Percentiles rank a stretch among this genome's conserved stretches.
Evolutionary conservation across 2,888 invertebrate species (phyloP).

Genomic region (Calameuta idolon): DNA sequence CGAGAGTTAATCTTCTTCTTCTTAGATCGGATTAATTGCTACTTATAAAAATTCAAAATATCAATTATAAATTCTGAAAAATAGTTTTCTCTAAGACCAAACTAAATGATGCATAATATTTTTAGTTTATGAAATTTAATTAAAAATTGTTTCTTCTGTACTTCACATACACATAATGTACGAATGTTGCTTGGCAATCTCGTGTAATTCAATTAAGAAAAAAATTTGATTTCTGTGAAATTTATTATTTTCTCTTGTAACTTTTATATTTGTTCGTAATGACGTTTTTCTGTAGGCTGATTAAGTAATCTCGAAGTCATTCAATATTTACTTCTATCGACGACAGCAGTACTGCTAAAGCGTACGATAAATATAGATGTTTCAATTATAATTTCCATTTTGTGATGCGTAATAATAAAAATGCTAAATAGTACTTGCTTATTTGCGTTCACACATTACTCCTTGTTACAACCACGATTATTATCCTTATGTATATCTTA

Average conservation of each 20-base stretch:
- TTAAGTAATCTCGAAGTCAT: not conserved
- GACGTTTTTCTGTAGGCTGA: not conserved
- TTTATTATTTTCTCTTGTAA: not conserved
- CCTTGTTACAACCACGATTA: not conserved
- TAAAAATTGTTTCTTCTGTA: not conserved
- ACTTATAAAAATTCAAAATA: not conserved
- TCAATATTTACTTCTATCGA: not conserved
- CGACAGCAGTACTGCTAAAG: not conserved
- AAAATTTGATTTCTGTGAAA: not conserved
- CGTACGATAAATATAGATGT: not conserved
- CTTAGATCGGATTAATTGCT: not conserved
- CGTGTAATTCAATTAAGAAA: not conserved
- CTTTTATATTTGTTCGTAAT: not conserved
- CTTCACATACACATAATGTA: not conserved
- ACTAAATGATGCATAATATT: not conserved
- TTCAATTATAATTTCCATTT: not conserved
- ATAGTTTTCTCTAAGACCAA: not conserved
- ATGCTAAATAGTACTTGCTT: not conserved
- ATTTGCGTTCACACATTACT: not conserved
- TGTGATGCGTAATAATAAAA: not conserved
- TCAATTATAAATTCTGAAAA: not conserved
- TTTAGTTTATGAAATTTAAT: not conserved
- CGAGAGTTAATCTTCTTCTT: slow-evolving; percentile 32
- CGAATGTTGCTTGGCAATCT: not conserved
- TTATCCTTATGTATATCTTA: not conserved